phyloP scores from a whole-genome alignment of 92 coral and sea anemone species.

The Paramuricea clavata region DNA sequence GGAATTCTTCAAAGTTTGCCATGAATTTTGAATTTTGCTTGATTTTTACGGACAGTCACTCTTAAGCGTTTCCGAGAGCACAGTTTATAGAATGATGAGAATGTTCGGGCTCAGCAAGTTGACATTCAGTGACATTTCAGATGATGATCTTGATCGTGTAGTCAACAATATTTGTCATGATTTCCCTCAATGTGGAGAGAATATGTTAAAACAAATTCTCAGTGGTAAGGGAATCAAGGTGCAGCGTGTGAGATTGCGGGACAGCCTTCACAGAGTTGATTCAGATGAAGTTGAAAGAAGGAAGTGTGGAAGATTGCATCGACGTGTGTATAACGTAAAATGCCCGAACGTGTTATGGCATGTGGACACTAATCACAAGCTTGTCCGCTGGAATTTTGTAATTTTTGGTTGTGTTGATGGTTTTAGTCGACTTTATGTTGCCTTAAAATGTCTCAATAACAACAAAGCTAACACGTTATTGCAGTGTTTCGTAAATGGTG shows the following conservation, averaged over 20 bases:
- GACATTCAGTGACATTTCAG: conserved; percentile 18
- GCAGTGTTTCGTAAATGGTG: background rate
- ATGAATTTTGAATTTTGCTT: background rate
- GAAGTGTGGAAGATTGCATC: background rate
- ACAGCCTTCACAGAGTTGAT: conserved; percentile 3
- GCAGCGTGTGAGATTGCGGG: background rate
- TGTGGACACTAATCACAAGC: conserved; percentile 29
- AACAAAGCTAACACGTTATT: conserved; percentile 3
- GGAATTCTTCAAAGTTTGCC: conserved; percentile 14
- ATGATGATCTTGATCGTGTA: conserved; percentile 1
- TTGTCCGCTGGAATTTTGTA: conserved; percentile 15
- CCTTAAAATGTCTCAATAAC: background rate
- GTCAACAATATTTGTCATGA: background rate
- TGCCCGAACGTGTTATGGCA: background rate
- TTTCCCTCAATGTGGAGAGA: background rate
- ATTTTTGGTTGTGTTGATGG: conserved; percentile 14
- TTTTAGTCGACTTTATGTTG: background rate
- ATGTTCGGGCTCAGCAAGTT: conserved; percentile 29
- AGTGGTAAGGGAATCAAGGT: background rate
- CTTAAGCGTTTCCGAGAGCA: conserved; percentile 26
- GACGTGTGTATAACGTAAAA: background rate
- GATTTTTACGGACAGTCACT: conserved; percentile 20
- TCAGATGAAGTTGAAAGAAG: conserved; percentile 3
- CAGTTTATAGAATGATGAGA: conserved; percentile 40
- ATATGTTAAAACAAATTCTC: conserved; percentile 2